A percentile compares a stretch with the other conserved stretches of the same genome.
phyloP scores from a whole-genome alignment of 1,140 invertebrate genomes.

The Odontomachus brunneus region DNA sequence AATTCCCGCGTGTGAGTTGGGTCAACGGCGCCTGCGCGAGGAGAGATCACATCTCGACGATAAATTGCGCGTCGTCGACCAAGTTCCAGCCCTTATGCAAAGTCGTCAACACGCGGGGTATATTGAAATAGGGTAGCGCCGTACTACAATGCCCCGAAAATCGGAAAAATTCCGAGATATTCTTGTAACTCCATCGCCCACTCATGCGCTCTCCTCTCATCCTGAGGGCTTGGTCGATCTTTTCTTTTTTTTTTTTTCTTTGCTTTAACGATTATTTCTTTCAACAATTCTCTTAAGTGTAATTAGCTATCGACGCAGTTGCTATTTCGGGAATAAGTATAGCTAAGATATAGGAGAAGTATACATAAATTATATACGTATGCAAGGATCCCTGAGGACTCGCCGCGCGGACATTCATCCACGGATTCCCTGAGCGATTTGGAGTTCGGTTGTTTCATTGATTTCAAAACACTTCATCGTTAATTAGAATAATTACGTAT shows the following conservation, averaged over 20 bases:
- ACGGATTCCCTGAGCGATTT: background rate
- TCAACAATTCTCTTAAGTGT: conserved; percentile 17
- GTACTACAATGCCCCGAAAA: conserved; percentile 5
- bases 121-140: conserved; percentile 12
- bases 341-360: background rate
- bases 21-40: no score
- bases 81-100: no score
- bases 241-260: background rate
- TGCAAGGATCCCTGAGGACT: background rate
- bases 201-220: no score
- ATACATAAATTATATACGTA: conserved; percentile 28
- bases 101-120: background rate
- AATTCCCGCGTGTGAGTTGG: no score
- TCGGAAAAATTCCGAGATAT: background rate
- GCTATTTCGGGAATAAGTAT: conserved; percentile 9
- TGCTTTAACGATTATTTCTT: background rate
- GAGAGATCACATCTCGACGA: no score
- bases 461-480: background rate
- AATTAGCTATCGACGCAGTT: conserved; percentile 32
- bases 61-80: no score
- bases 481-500: background rate
- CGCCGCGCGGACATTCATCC: background rate
- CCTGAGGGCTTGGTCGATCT: no score
- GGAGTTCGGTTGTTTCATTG: background rate
- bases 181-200: background rate